A percentile compares a stretch with the other conserved stretches of the same genome.
These are phyloP conservation scores for Latrodectus elegans DNA, from an alignment of 2,888 invertebrate species.

Conservation along the genomic window DNA sequence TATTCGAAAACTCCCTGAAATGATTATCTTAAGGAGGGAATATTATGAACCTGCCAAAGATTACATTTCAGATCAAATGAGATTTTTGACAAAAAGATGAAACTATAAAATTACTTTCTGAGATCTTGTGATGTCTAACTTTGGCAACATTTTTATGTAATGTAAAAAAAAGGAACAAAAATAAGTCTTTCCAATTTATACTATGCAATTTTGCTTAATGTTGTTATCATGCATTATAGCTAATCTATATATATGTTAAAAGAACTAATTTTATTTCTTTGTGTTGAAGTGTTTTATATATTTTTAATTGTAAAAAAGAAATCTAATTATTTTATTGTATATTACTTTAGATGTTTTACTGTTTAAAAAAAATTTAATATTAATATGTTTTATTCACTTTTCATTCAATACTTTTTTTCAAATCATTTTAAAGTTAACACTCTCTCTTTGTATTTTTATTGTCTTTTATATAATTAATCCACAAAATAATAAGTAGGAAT, in stretches of 20 bases:
- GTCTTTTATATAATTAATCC: background rate
- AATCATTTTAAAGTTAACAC: too few relatives aligned
- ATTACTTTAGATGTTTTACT: constrained; percentile 6
- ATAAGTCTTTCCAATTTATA: constrained; percentile 65
- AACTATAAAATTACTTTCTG: background rate
- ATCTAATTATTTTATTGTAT: constrained; percentile 48
- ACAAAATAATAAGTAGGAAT: too few relatives aligned
- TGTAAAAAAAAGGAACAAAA: constrained; percentile 48
- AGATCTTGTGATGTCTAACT: background rate
- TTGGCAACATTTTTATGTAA: background rate
- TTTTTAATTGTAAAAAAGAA: background rate
- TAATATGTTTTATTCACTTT: too few relatives aligned
- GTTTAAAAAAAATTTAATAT: too few relatives aligned
- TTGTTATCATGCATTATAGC: constrained; percentile 50
- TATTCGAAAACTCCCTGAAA: constrained; percentile 84
- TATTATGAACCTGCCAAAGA: constrained; percentile 90
- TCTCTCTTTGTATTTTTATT: background rate
- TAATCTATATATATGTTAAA: constrained; percentile 9
- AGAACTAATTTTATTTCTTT: too few relatives aligned
- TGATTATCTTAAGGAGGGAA: constrained; percentile 83
- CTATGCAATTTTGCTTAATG: constrained; percentile 56
- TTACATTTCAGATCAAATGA: constrained; percentile 78
- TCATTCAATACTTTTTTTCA: too few relatives aligned
- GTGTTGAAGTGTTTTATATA: too few relatives aligned
- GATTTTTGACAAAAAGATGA: constrained; percentile 62